Evolutionary conservation across 2,888 invertebrate species (phyloP).

Genomic region (Metacarcinus magister): DNA sequence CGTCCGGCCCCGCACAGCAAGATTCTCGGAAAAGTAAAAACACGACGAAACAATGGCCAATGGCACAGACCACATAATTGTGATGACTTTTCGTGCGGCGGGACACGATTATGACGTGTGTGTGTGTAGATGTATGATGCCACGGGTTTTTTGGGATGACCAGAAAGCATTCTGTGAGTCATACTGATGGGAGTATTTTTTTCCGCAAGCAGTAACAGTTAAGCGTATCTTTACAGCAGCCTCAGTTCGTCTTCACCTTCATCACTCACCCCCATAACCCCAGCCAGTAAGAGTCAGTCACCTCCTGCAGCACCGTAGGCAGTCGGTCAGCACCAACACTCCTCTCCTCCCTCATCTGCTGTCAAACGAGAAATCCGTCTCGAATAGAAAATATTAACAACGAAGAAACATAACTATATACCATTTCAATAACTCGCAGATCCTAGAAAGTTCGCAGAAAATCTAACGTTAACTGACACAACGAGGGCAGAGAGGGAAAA

Average conservation of each 20-base stretch:
- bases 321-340: neutral
- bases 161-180: neutral
- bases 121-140: neutral
- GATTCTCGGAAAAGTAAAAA: conserved; percentile 47
- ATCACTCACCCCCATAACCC: neutral
- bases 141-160: neutral
- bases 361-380: neutral
- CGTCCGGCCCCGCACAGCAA: neutral
- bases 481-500: neutral
- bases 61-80: neutral
- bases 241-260: neutral
- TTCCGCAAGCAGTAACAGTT: neutral
- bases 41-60: neutral
- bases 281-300: neutral
- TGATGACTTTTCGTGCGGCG: neutral
- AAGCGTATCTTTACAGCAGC: neutral
- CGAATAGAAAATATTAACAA: neutral
- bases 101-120: neutral
- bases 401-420: neutral
- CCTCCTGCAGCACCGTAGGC: neutral
- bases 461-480: neutral
- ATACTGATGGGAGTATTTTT: neutral
- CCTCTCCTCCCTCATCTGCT: neutral
- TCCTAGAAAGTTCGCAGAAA: conserved; percentile 34
- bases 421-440: neutral